Conservation (phyloP, 2,888 invertebrate genomes). For the Nycteola revayana region DNA sequence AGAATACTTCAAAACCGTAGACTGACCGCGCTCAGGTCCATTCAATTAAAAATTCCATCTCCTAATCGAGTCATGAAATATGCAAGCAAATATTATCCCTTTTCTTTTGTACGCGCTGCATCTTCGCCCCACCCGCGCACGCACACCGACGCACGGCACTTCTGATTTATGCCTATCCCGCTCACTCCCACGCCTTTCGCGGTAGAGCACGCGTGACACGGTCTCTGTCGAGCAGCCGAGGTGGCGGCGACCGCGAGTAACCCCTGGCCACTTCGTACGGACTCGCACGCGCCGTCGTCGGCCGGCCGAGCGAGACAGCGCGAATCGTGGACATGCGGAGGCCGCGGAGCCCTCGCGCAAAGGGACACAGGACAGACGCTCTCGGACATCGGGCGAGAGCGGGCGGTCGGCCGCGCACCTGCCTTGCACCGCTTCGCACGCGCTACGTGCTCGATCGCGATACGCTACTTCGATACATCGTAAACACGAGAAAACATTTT, state of each 20-base stretch:
- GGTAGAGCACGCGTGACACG: constrained; percentile 45
- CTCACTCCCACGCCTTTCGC: constrained; percentile 48
- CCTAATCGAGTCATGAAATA: constrained; percentile 82
- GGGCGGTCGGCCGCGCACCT: constrained; percentile 79
- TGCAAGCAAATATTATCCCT: constrained; percentile 82
- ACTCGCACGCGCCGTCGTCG: constrained; percentile 79
- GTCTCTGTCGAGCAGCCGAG: constrained; percentile 74
- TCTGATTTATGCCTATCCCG: constrained; percentile 64
- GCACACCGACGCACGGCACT: constrained; percentile 79
- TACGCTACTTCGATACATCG: constrained; percentile 50
- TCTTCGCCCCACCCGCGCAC: constrained; percentile 82
- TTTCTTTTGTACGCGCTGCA: constrained; percentile 81
- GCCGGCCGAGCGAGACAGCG: constrained; percentile 76
- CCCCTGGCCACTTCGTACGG: constrained; percentile 80
- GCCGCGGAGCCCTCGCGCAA: constrained; percentile 78
- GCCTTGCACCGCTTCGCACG: constrained; percentile 66
- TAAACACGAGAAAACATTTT: constrained; percentile 61
- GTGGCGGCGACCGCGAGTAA: constrained; percentile 79
- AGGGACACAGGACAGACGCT: constrained; percentile 83
- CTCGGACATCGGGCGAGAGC: constrained; percentile 82
- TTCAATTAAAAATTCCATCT: constrained; percentile 82
- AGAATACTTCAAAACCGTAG: constrained; percentile 34
- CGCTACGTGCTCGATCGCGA: constrained; percentile 72
- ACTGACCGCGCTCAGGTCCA: constrained; percentile 74
- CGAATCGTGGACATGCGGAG: constrained; percentile 72